phyloP scores from a whole-genome alignment of 1,140 invertebrate species.

The Lerema accius region DNA sequence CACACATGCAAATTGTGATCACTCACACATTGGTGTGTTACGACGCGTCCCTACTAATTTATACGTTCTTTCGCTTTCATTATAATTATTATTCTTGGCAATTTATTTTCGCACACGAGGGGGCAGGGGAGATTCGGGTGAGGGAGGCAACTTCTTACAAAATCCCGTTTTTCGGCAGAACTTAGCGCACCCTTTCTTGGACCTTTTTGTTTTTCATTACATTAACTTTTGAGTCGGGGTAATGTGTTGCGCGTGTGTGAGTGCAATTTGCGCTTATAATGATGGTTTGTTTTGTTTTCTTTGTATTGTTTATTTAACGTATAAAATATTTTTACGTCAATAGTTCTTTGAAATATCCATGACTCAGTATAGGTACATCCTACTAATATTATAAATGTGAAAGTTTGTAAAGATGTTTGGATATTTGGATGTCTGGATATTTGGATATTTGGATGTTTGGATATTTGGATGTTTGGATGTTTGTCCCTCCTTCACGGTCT shows the following conservation, averaged over 20 bases:
- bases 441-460: too few relatives aligned
- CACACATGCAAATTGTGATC: slow-evolving; percentile 34
- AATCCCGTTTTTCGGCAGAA: slow-evolving; percentile 81
- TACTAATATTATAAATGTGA: too few relatives aligned
- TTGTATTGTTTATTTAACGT: slow-evolving; percentile 29
- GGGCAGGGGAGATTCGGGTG: slow-evolving; percentile 51
- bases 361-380: too few relatives aligned
- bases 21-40: slow-evolving; percentile 35
- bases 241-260: slow-evolving; percentile 70
- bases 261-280: slow-evolving; percentile 62
- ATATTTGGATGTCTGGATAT: too few relatives aligned
- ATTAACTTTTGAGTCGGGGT: slow-evolving; percentile 79
- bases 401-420: too few relatives aligned
- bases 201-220: slow-evolving; percentile 82
- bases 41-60: slow-evolving; percentile 80
- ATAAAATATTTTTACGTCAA: slow-evolving; percentile 14
- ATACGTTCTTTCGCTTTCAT: slow-evolving; percentile 82
- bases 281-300: slow-evolving; percentile 42
- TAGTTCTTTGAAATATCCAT: too few relatives aligned
- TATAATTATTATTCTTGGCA: slow-evolving; percentile 83
- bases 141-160: slow-evolving; percentile 77
- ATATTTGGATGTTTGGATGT: too few relatives aligned
- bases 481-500: too few relatives aligned
- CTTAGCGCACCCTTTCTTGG: slow-evolving; percentile 81
- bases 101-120: slow-evolving; percentile 82